These are phyloP conservation scores for Peromyscus eremicus DNA, from an alignment of 2,797 vertebrate genomes.

Conservation along the genomic window DNA sequence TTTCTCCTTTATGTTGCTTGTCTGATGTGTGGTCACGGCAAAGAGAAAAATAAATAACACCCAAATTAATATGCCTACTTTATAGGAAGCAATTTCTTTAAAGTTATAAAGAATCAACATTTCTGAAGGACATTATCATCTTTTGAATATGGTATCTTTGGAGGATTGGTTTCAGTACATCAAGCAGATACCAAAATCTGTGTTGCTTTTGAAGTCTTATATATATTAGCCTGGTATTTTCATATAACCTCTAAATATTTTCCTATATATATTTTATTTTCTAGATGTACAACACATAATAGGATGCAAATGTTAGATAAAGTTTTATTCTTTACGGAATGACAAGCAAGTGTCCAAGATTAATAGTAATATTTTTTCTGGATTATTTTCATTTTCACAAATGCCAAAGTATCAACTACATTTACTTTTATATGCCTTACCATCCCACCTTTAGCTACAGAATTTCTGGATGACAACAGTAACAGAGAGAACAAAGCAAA, in stretches of 20 bases:
- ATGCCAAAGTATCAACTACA: neutral
- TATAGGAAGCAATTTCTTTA: neutral
- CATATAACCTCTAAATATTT: neutral
- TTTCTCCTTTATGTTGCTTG: neutral
- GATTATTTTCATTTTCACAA: neutral
- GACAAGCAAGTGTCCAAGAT: neutral
- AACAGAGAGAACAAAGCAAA: neutral
- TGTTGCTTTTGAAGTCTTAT: neutral
- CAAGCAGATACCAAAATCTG: neutral
- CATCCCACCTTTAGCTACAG: neutral
- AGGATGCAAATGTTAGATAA: neutral
- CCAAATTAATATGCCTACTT: constrained; percentile 6
- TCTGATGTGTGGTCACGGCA: neutral
- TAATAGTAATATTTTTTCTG: neutral
- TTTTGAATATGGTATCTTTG: neutral
- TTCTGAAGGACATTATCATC: constrained; percentile 20
- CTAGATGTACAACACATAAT: neutral
- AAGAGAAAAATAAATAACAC: neutral
- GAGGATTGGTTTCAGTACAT: neutral
- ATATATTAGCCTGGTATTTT: neutral
- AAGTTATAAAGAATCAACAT: constrained; percentile 22
- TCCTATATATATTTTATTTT: neutral
- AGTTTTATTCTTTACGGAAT: neutral
- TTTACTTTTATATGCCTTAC: neutral
- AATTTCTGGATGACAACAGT: neutral